A percentile compares a stretch with the other conserved stretches of the same genome.
Evolutionary conservation across 2,888 invertebrate species (phyloP).

Genomic region (Hypercompe scribonia): DNA sequence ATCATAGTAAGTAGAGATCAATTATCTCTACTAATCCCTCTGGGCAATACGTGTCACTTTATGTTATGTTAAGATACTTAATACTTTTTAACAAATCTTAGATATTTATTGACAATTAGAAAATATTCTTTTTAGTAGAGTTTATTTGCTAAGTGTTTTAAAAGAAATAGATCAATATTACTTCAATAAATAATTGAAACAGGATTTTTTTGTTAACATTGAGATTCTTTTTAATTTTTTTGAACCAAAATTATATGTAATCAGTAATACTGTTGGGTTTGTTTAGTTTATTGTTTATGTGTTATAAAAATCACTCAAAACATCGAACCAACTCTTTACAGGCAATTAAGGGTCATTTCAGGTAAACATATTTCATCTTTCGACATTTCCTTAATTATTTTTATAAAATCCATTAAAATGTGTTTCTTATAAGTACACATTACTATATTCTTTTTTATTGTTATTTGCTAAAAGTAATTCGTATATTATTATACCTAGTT

Average conservation of each 20-base stretch:
- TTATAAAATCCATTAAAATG: background rate
- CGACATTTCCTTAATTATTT: background rate
- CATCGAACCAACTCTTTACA: background rate
- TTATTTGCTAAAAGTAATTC: too few species aligned
- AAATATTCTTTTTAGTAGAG: background rate
- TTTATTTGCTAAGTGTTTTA: background rate
- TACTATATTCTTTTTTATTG: too few species aligned
- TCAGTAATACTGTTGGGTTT: background rate
- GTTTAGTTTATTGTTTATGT: background rate
- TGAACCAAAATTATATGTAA: too few species aligned
- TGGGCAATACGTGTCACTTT: too few species aligned
- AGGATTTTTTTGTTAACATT: too few species aligned
- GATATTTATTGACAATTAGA: background rate
- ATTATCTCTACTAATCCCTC: too few species aligned
- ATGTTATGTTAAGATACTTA: too few species aligned
- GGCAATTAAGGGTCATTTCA: background rate
- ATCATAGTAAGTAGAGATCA: too few species aligned
- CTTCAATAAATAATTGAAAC: too few species aligned
- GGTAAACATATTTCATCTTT: background rate
- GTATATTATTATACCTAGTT: too few species aligned
- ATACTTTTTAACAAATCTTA: background rate
- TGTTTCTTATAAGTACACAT: too few species aligned
- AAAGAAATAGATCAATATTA: background rate
- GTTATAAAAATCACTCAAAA: background rate
- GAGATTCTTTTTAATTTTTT: too few species aligned